Conservation (phyloP, 2,888 invertebrate genomes). For the Taphrorychus bicolor region DNA sequence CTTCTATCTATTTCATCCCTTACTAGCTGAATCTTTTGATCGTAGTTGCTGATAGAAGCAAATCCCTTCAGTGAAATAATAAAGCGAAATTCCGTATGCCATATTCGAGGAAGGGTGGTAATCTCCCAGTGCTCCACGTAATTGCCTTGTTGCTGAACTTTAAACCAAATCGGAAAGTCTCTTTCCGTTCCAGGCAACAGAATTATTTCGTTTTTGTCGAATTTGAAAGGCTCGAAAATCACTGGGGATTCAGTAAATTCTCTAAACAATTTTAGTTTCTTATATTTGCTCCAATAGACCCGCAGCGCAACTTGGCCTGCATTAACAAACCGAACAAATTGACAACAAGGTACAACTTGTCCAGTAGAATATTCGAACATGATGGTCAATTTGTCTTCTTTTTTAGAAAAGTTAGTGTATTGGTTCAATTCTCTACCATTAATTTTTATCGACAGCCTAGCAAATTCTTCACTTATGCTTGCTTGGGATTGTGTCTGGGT, state of each 20-base stretch:
- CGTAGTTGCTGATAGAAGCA: conserved; percentile 32
- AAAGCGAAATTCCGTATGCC: conserved; percentile 38
- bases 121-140: conserved; percentile 45
- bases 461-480: background rate
- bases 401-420: background rate
- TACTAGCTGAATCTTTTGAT: conserved; percentile 30
- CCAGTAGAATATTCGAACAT: conserved; percentile 44
- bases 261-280: conserved; percentile 53
- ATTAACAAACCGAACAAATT: conserved; percentile 47
- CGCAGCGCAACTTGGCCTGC: conserved; percentile 45
- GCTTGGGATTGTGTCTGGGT: background rate
- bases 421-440: conserved; percentile 28
- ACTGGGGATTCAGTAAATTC: conserved; percentile 32
- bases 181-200: conserved; percentile 63
- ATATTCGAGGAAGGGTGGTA: conserved; percentile 42
- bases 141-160: conserved; percentile 46
- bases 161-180: conserved; percentile 62
- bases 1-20: conserved; percentile 41
- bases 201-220: conserved; percentile 65
- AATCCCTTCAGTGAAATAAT: conserved; percentile 41
- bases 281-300: conserved; percentile 45
- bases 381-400: conserved; percentile 38
- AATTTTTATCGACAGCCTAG: conserved; percentile 35
- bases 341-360: conserved; percentile 27
- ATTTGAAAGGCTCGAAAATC: conserved; percentile 59